Percentiles rank a stretch among this genome's conserved stretches.
Evolutionary conservation across 1,140 invertebrate genomes (phyloP).

Genomic region (Sarcophaga bullata): DNA sequence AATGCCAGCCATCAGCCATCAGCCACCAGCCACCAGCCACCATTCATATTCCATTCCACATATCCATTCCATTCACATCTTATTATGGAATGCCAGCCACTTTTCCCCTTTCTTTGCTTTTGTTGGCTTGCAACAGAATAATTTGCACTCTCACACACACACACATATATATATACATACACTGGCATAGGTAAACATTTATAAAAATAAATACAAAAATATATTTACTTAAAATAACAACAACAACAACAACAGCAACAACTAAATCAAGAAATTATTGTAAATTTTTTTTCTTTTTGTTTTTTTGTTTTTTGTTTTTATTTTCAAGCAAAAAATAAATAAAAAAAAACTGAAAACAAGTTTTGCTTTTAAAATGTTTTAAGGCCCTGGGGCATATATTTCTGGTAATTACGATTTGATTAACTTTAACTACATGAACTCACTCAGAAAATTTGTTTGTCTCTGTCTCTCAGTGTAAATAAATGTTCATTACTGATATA

Average conservation of each 20-base stretch:
- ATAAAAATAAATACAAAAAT: not conserved
- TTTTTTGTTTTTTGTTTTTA: too few species aligned
- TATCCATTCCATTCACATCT: too few species aligned
- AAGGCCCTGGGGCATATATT: slow-evolving; percentile 50
- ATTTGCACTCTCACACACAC: not conserved
- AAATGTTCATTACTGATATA: not conserved
- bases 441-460: slow-evolving; percentile 28
- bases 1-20: too few species aligned
- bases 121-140: not conserved
- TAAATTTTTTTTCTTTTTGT: too few species aligned
- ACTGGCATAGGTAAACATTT: not conserved
- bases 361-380: slow-evolving; percentile 63
- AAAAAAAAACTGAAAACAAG: slow-evolving; percentile 52
- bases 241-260: too few species aligned
- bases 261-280: too few species aligned
- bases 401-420: slow-evolving; percentile 66
- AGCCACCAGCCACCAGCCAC: too few species aligned
- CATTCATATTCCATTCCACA: too few species aligned
- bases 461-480: slow-evolving; percentile 29
- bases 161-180: not conserved
- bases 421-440: slow-evolving; percentile 66
- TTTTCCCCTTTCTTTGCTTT: not conserved
- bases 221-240: too few species aligned
- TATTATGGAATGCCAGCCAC: too few species aligned
- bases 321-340: too few species aligned